phyloP scores from a whole-genome alignment of 2,888 invertebrate species.

The Drosophila gaucha region DNA sequence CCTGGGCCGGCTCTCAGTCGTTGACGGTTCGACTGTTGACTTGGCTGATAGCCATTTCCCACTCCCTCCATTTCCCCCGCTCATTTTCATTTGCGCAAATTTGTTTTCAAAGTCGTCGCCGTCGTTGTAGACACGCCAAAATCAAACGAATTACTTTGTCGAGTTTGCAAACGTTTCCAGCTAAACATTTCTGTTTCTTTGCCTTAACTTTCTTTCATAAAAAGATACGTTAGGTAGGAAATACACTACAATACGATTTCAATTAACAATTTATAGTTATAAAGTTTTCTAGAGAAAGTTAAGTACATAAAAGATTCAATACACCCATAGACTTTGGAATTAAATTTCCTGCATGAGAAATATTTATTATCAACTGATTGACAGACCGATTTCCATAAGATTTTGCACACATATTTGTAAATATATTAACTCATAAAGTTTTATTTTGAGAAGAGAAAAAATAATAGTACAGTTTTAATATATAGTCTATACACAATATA shows the following conservation, averaged over 20 bases:
- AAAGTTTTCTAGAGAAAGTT: neutral
- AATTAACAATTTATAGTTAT: neutral
- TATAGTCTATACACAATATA: too few relatives aligned
- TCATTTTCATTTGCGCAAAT: conserved; percentile 60
- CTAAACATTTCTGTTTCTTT: conserved; percentile 11
- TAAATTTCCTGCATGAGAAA: too few relatives aligned
- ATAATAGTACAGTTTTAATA: too few relatives aligned
- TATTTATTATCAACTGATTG: too few relatives aligned
- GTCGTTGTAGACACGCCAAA: conserved; percentile 61
- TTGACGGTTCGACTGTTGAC: conserved; percentile 56
- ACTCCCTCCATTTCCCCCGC: neutral
- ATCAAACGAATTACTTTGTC: conserved; percentile 61
- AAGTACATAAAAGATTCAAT: too few relatives aligned
- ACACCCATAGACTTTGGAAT: too few relatives aligned
- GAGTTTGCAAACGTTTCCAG: conserved; percentile 18
- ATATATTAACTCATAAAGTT: too few relatives aligned
- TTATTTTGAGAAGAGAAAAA: too few relatives aligned
- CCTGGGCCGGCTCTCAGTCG: conserved; percentile 16
- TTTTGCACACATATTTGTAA: too few relatives aligned
- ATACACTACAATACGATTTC: neutral
- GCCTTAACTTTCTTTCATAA: neutral
- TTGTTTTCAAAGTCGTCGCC: conserved; percentile 72
- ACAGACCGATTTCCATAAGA: too few relatives aligned
- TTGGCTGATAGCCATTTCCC: conserved; percentile 68
- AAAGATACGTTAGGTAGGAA: neutral